Base-by-base conservation (phyloP, 2,888 invertebrate species). In the Anoncus sp. region DNA sequence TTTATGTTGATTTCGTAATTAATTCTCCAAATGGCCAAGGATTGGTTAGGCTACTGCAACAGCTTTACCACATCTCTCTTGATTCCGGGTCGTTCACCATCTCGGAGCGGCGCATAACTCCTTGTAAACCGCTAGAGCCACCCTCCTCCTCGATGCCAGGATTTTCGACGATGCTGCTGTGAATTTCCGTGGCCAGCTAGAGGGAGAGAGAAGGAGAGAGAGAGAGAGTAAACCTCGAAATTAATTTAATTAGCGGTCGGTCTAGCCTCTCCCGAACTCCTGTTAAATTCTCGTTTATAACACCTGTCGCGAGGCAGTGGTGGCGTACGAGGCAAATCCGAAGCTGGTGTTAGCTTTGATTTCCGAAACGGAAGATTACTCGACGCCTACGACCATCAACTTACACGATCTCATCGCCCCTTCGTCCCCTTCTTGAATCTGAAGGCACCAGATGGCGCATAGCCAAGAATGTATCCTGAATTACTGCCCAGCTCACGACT, bases 191-290 rank as follows among this genome's bases (percentile, higher is more conserved):
- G 78, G 71, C 70, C 31, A 40, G 60, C 53, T 31, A 10, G 24
- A 47, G 51, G 51, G 38, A 38, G 35, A 35, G 20, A 16, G 16
- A 12, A n/a, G 18, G 40, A 16, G 45, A 45, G 53, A 27, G 45
- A 18, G 60, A 14, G 60, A 57, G 31, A 18, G 14, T 43, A 16
- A 35, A 67, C 67, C 47, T 75, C 51, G 83, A 83, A 89, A 90
- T 90, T 90, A 90, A 89, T 90, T 90, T 88, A 90, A 90, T 90
- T 90, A 89, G 90, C 85, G 90, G 89, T 89, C 83, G 89, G 83
- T 83, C 84, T 83, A 85, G 83, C 80, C 55, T 55, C 75, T 67
- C 82, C 83, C 81, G 84, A 89, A 88, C 85, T 89, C 83, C 76
- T 77, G 85, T 89, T 84, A 87, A 88, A 90, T 86, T 82, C 86